Base-by-base conservation (phyloP, 1,140 invertebrate genomes). In the Diploscapter pachys region DNA sequence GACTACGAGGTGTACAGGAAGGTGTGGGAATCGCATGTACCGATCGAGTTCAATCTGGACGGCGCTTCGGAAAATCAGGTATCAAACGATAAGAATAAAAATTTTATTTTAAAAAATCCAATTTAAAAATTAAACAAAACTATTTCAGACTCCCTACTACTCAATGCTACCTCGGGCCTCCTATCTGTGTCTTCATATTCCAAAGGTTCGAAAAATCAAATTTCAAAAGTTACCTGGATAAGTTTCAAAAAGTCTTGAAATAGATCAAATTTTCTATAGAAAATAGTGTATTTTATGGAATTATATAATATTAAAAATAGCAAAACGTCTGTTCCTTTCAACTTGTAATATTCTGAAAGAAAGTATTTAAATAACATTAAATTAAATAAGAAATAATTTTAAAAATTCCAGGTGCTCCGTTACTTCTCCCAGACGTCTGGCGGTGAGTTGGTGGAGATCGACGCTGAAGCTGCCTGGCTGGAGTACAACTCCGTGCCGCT, bases 101-200 rank as follows among this genome's bases (percentile, higher is more conserved):
- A 31, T 31, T 31, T 31, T 31, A 31, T 31, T 31, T 31, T 31
- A 31, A 31, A 31, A 31, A 31, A 31, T 31, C 0, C 31, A 31
- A 1, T 31, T 31, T 31, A 31, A 31, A 31, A 31, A 31, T 31
- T 31, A 31, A 31, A 31, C 31, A 31, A 31, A 1, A 31, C 1
- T 31, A 31, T 31, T 31, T 31, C 71, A 13, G 11, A 55, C 72
- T 56, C 50, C 31, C 4, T 82, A 81, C 64, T 80, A 89, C 88
- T 88, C 96, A 73, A 95, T 98, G 92, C 91, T 98, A 13, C 93
- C 95, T 49, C 89, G 96, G 84, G 88, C 95, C 76, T 94, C 92
- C 86, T 99, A 98, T 88, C 94, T 99, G 88, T 94, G 95, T 66
- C 88, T 98, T 71, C 93, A 96, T 66, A 93, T 93, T 59, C 95